Base-by-base conservation (phyloP, 2,888 invertebrate species). In the Clusia tigrina region DNA sequence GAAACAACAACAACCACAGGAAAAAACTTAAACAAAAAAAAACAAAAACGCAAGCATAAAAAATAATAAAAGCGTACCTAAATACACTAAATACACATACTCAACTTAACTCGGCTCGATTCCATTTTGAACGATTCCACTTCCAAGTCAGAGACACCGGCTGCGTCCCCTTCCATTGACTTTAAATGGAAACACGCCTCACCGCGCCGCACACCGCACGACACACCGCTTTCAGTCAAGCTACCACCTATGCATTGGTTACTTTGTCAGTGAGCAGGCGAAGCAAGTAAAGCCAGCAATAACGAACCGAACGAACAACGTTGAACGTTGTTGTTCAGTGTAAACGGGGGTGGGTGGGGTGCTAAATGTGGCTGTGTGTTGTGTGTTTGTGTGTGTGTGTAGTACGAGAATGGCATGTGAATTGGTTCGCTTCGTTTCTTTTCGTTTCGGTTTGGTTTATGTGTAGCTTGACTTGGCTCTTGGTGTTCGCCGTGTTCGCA, bases 1-100 rank as follows among this genome's bases (percentile, higher is more conserved):
- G n/a, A 42, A n/a, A n/a, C n/a, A 63, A 58, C 37, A 26, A 20
- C 2, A 58, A 58, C 38, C 48, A 54, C 58, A 63, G 55, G 32
- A 58, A 20, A 54, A 58, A 54, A 62, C 58, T 57, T 18, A 6
- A 42, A 37, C 20, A 32, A 15, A 32, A 55, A 18, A 38, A 37
- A 32, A 54, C 23, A 54, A 54, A 54, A 25, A 17, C 18, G 17
- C 23, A 54, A 24, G 2, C 25, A 54, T 18, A 54, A 20, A 54
- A 25, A 23, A 54, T 1, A 26, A 12, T 24, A 17, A 37, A 15
- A 55, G 37, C 37, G 2, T 26, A 54, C 12, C n/a, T 54, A 26
- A 24, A 54, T 37, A 37, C 18, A 55, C 55, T 20, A 18, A 55
- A 20, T 38, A 20, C 55, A 38, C 55, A 22, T 32, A 26, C 32